Evolutionary conservation across 2,888 invertebrate genomes (phyloP).

Genomic region (Chrysolina haemoptera): DNA sequence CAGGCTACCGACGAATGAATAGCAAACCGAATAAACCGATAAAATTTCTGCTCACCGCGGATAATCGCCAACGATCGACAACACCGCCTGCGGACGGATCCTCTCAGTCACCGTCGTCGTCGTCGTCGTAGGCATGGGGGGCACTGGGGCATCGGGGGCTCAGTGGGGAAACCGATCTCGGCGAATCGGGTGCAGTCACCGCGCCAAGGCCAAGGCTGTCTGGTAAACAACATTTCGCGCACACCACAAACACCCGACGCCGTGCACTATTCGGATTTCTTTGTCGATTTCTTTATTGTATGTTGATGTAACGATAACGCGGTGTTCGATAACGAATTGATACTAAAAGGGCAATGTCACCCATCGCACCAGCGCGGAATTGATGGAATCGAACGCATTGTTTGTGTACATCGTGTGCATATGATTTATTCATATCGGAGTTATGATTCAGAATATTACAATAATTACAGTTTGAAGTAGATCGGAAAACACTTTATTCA

Average conservation of each 20-base stretch:
- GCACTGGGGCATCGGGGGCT: conserved; percentile 63
- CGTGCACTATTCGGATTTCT: conserved; percentile 11
- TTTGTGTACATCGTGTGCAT: conserved; percentile 13
- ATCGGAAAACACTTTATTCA: background rate
- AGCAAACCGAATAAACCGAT: background rate
- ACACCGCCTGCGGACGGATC: conserved; percentile 27
- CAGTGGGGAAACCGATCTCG: conserved; percentile 54
- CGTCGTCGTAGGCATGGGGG: conserved; percentile 61
- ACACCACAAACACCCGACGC: conserved; percentile 15
- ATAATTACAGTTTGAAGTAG: conserved; percentile 1
- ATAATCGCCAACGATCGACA: conserved; percentile 5
- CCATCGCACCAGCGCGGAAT: background rate
- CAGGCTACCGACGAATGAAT: background rate
- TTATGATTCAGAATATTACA: conserved; percentile 13
- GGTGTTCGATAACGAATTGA: conserved; percentile 13
- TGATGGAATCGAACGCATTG: conserved; percentile 12
- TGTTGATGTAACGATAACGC: conserved; percentile 26
- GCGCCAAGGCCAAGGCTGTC: conserved; percentile 65
- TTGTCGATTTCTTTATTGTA: conserved; percentile 19
- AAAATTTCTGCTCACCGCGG: background rate
- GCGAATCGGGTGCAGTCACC: conserved; percentile 61
- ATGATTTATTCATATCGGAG: background rate
- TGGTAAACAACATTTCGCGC: conserved; percentile 2
- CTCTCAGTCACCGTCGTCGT: conserved; percentile 29
- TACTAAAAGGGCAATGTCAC: conserved; percentile 23